Evolutionary conservation across 2,888 invertebrate species (phyloP).

Genomic region (Axea sp.): DNA sequence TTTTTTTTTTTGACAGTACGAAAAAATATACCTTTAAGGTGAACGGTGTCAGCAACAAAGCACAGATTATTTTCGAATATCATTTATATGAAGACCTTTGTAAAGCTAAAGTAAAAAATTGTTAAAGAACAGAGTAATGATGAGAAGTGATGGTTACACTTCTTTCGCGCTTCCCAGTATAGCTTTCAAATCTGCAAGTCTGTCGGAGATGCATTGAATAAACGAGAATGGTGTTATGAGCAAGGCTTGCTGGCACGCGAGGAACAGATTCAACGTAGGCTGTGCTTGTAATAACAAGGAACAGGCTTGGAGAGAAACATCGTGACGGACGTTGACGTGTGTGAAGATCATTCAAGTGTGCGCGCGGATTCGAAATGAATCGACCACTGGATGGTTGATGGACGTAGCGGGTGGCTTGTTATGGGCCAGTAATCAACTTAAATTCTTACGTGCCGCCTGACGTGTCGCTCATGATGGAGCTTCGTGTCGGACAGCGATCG

Average conservation of each 20-base stretch:
- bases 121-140: constrained; percentile 29
- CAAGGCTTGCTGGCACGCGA: constrained; percentile 50
- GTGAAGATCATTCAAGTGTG: constrained; percentile 43
- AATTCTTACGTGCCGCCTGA: constrained; percentile 75
- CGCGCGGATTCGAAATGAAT: constrained; percentile 50
- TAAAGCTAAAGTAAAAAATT: constrained; percentile 6
- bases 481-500: constrained; percentile 73
- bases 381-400: constrained; percentile 71
- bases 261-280: constrained; percentile 25
- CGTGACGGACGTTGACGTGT: constrained; percentile 56
- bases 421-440: constrained; percentile 74
- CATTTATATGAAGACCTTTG: constrained; percentile 23
- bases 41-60: no score
- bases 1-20: no score
- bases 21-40: no score
- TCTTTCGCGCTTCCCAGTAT: constrained; percentile 21
- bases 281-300: constrained; percentile 29
- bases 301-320: no score
- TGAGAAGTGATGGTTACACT: constrained; percentile 34
- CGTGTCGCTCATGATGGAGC: constrained; percentile 78
- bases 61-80: constrained; percentile 6
- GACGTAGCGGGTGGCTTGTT: constrained; percentile 78
- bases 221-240: constrained; percentile 46
- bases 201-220: constrained; percentile 24
- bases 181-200: constrained; percentile 48